Base-by-base conservation (phyloP, 2,888 invertebrate species). In the Hypolimnas misippus region DNA sequence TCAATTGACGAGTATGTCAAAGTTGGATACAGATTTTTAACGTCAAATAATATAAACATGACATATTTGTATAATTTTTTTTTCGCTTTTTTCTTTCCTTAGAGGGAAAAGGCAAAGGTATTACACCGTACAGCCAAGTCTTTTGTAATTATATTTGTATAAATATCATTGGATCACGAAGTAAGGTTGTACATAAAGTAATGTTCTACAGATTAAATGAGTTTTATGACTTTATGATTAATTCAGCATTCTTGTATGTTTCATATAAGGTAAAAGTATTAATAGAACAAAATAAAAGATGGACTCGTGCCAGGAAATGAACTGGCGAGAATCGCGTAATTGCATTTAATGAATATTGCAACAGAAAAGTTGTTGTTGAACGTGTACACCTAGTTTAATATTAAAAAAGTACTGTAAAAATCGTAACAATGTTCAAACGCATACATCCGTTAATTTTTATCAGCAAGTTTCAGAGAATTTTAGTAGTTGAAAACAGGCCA, bases 231-330 rank as follows among this genome's bases (percentile, higher is more conserved):
- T 58, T 21, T 19, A 31, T 21, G 12, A 12, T 21, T 44, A 33
- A 25, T 6, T 33, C 21, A 17, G 19, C 7, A 42, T 44, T 52
- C 25, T 42, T 6, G 29, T 53, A 16, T 14, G 35, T 35, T 40
- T 35, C 57, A 40, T 60, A 62, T 58, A 70, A 53, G 60, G 64
- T 57, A 55, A 65, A 50, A 53, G 57, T 65, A 65, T 68, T 63
- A 59, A 60, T 65, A 66, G 62, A 62, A 60, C 55, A 64, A 63
- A 65, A 53, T 65, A 56, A 52, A 69, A 63, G 56, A 62, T 70
- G 71, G 70, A 59, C 40, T 51, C 35, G 40, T 58, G 70, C 71
- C 71, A 70, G 66, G 64, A 65, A 60, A 46, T 54, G 38, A 53
- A 57, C 59, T 52, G 44, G 52, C 57, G 54, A 61, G 63, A 52